phyloP scores from a whole-genome alignment of 2,888 invertebrate species.

The Sarcophaga variegata region DNA sequence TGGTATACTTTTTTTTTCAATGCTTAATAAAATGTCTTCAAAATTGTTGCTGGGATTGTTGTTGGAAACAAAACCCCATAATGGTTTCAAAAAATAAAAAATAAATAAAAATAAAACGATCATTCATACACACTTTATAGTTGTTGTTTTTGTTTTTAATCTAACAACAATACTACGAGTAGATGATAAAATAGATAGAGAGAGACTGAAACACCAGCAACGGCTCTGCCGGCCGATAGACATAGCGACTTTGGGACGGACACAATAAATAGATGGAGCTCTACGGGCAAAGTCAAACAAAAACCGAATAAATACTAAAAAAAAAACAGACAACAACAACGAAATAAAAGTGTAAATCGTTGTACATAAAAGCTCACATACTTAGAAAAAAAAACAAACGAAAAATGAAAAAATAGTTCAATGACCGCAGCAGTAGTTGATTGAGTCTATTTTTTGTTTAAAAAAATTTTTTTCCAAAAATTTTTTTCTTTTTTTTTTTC shows the following conservation, averaged over 20 bases:
- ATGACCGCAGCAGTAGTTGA: conserved; percentile 55
- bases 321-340: conserved; percentile 14
- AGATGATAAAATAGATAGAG: conserved; percentile 31
- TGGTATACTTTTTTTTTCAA: neutral
- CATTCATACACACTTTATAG: conserved; percentile 32
- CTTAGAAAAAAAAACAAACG: conserved; percentile 21
- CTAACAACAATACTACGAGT: conserved; percentile 18
- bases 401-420: conserved; percentile 56
- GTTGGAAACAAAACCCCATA: conserved; percentile 41
- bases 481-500: neutral
- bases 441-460: conserved; percentile 55
- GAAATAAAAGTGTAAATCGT: conserved; percentile 60
- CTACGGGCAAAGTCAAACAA: conserved; percentile 52
- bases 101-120: conserved; percentile 11
- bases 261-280: conserved; percentile 45
- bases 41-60: conserved; percentile 32
- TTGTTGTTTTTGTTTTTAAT: conserved; percentile 8
- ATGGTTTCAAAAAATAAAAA: neutral
- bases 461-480: conserved; percentile 26
- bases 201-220: conserved; percentile 31
- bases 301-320: conserved; percentile 22
- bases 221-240: conserved; percentile 11
- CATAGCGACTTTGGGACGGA: neutral
- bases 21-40: neutral
- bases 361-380: conserved; percentile 61